These are phyloP conservation scores for Chaetophractus vellerosus DNA, from an alignment of 2,797 vertebrate genomes.

Conservation along the genomic window DNA sequence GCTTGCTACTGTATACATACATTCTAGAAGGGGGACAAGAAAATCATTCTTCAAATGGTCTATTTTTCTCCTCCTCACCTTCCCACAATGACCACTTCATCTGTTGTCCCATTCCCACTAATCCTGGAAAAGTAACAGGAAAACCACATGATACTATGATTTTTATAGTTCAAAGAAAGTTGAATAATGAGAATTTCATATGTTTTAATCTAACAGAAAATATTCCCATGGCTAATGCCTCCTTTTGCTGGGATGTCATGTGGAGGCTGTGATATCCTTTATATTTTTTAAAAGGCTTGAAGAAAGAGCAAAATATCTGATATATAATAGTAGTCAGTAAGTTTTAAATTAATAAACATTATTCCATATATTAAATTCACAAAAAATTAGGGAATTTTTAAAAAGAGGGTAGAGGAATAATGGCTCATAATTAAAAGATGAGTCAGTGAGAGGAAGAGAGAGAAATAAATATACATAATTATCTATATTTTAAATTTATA, in stretches of 20 bases:
- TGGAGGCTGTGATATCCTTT: neutral
- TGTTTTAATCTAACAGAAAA: neutral
- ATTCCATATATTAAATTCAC: neutral
- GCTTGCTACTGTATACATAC: neutral
- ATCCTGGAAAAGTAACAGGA: neutral
- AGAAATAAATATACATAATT: neutral
- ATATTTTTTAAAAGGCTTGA: slow-evolving; percentile 8
- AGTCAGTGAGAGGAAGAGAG: neutral
- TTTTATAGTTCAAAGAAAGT: neutral
- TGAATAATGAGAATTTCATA: slow-evolving; percentile 26
- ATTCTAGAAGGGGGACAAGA: neutral
- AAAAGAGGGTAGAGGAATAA: slow-evolving; percentile 73
- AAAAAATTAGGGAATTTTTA: neutral
- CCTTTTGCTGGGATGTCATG: neutral
- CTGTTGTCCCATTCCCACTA: neutral
- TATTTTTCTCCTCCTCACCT: neutral
- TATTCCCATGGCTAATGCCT: neutral
- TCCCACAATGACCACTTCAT: neutral
- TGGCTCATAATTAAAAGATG: slow-evolving; percentile 17
- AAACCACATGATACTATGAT: neutral
- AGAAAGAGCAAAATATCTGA: neutral
- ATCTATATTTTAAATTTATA: neutral
- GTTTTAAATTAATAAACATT: neutral
- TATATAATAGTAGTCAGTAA: neutral
- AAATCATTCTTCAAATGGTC: neutral